A percentile compares a stretch with the other conserved stretches of the same genome.
Evolutionary conservation across 2,797 vertebrate genomes (phyloP).

Genomic region (Pygocentrus nattereri): DNA sequence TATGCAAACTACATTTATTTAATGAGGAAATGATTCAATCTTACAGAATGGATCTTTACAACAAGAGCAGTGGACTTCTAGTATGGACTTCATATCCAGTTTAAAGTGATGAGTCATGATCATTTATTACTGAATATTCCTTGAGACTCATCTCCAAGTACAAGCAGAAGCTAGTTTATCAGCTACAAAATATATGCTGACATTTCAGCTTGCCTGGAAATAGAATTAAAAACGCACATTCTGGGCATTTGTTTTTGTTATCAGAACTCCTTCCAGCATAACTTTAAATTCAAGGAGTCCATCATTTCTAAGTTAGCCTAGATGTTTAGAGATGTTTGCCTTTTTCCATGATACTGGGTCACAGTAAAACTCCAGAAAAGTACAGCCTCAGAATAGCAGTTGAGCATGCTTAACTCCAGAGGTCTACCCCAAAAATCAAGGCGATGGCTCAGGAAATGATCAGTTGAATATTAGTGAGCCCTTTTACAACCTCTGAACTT

Average conservation of each 20-base stretch:
- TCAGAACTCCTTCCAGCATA: neutral
- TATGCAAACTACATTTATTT: neutral
- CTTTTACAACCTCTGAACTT: slow-evolving; percentile 76
- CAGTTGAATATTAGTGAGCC: slow-evolving; percentile 76
- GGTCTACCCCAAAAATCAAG: neutral
- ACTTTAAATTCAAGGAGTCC: neutral
- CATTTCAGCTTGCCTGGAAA: neutral
- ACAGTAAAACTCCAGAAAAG: neutral
- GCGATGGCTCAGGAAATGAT: slow-evolving; percentile 46
- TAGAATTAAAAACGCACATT: neutral
- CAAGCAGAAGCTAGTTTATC: slow-evolving; percentile 8
- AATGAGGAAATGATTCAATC: neutral
- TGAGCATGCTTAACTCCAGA: neutral
- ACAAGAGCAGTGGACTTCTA: slow-evolving; percentile 13
- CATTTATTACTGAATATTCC: neutral
- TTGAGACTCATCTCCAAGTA: neutral
- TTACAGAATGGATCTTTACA: neutral
- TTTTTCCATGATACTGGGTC: neutral
- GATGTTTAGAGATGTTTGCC: neutral
- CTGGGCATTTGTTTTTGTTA: slow-evolving; percentile 1
- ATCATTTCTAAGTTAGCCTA: neutral
- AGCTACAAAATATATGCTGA: neutral
- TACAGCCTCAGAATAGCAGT: neutral
- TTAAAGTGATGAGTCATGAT: neutral
- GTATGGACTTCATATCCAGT: slow-evolving; percentile 15